Evolutionary conservation across 2,888 invertebrate species (phyloP).

Genomic region (Rotaria macrura): DNA sequence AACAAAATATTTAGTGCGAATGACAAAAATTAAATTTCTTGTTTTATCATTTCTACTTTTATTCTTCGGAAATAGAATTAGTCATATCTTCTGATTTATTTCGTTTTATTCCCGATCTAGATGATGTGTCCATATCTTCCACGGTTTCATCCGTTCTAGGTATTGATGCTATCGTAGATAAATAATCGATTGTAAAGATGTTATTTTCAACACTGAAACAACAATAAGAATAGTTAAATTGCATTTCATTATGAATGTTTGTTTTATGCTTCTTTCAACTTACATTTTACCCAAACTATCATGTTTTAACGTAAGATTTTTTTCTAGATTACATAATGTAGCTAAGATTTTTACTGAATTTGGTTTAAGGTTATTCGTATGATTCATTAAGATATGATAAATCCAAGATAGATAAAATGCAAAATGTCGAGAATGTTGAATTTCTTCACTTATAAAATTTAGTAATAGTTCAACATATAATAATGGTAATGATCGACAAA

Average conservation of each 20-base stretch:
- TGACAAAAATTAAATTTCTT: neutral
- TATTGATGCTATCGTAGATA: neutral
- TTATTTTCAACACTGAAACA: neutral
- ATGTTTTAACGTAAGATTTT: conserved; percentile 65
- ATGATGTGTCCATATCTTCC: neutral
- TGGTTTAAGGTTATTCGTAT: conserved; percentile 54
- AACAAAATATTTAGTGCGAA: neutral
- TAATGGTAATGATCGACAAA: conserved; percentile 61
- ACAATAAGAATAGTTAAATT: too few relatives aligned
- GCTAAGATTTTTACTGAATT: conserved; percentile 57
- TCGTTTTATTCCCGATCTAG: neutral
- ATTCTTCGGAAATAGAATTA: conserved; percentile 9
- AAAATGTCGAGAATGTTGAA: conserved; percentile 70
- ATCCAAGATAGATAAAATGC: conserved; percentile 77
- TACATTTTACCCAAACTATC: conserved; percentile 56
- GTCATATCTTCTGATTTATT: neutral
- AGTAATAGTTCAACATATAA: conserved; percentile 67
- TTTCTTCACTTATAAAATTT: conserved; percentile 59
- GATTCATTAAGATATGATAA: conserved; percentile 59
- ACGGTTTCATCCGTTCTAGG: neutral
- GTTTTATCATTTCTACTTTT: neutral
- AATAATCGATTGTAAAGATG: neutral
- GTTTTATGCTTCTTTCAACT: too few relatives aligned
- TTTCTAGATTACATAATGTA: conserved; percentile 64
- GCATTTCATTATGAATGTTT: too few relatives aligned